These are phyloP conservation scores for Abrostola triplasia DNA, from an alignment of 2,888 invertebrate species.

Conservation along the genomic window DNA sequence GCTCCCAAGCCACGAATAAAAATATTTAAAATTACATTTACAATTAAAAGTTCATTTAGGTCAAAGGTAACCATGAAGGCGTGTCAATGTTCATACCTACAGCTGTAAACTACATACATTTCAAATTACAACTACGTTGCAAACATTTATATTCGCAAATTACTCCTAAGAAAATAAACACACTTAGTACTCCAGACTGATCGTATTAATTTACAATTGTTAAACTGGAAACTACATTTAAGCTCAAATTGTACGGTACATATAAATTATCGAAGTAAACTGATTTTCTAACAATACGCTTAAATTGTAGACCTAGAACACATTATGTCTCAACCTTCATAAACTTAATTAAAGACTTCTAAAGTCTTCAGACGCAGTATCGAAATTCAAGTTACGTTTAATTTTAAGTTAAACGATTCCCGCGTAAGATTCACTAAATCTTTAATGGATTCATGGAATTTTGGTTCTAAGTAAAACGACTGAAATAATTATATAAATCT, in stretches of 20 bases:
- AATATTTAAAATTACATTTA: too few species aligned
- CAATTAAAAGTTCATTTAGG: too few species aligned
- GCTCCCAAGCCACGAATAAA: too few species aligned
- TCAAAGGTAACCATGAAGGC: too few species aligned
- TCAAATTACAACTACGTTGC: too few species aligned
- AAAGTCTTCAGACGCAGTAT: conserved; percentile 9
- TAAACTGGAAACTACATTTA: neutral
- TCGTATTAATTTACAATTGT: neutral
- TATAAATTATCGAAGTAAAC: conserved; percentile 14
- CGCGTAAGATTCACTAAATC: conserved; percentile 13
- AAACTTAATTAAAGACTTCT: conserved; percentile 38
- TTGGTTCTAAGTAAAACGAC: neutral
- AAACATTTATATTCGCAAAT: too few species aligned
- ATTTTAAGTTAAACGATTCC: conserved; percentile 12
- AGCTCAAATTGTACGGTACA: neutral
- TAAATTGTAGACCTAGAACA: conserved; percentile 7
- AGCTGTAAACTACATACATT: too few species aligned
- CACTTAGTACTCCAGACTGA: neutral
- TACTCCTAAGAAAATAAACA: neutral
- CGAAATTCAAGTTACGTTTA: conserved; percentile 8
- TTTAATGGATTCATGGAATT: conserved; percentile 7
- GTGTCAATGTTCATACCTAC: too few species aligned
- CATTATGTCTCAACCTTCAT: conserved; percentile 20
- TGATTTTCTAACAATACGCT: conserved; percentile 12
- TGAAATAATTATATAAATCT: too few species aligned